phyloP scores from a whole-genome alignment of 2,113 vertebrate species.

The Chroicocephalus ridibundus region DNA sequence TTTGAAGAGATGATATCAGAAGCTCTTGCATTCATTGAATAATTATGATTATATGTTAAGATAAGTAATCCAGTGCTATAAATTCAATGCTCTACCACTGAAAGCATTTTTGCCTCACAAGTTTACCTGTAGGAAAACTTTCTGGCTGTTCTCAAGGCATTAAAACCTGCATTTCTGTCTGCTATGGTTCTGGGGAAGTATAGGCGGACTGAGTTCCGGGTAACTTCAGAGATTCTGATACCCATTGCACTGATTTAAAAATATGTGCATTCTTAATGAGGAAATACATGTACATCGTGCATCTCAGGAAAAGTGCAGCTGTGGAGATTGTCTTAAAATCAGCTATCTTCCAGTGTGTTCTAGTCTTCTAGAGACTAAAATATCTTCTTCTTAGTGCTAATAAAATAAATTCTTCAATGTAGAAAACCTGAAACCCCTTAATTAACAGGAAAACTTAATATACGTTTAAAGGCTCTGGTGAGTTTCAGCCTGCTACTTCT shows the following conservation, averaged over 20 bases:
- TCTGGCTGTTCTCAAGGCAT: background rate
- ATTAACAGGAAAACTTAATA: background rate
- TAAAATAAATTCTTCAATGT: background rate
- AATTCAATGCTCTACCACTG: background rate
- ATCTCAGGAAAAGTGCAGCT: background rate
- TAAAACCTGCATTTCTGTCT: background rate
- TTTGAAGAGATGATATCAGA: background rate
- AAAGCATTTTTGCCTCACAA: background rate
- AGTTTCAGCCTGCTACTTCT: background rate
- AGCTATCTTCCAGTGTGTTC: background rate
- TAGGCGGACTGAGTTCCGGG: background rate
- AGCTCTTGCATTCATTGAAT: background rate
- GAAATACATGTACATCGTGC: background rate
- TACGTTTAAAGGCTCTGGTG: background rate
- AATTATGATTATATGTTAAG: background rate
- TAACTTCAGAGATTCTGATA: background rate
- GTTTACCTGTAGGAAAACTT: background rate
- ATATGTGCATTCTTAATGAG: background rate
- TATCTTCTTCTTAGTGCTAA: background rate
- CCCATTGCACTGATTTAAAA: background rate
- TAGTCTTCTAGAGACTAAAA: background rate
- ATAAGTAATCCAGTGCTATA: background rate
- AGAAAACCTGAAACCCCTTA: background rate
- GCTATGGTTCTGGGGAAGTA: background rate
- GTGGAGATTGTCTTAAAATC: background rate